Evolutionary conservation across 2,888 invertebrate species (phyloP).

Genomic region (Acrobasis suavella): DNA sequence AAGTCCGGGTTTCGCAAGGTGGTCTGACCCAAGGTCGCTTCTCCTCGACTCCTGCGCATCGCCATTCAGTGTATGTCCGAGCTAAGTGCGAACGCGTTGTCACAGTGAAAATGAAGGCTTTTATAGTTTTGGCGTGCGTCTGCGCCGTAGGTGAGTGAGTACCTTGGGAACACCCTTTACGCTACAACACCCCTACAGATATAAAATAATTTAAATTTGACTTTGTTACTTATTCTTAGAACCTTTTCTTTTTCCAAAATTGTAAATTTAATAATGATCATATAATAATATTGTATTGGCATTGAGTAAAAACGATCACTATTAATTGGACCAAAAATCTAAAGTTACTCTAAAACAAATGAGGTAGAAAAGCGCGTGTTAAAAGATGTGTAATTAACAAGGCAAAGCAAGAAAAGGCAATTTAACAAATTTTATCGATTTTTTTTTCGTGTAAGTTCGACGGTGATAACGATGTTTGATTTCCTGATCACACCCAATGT

Average conservation of each 20-base stretch:
- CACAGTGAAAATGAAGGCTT: constrained; percentile 58
- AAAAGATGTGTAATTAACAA: no score
- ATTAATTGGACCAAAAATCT: no score
- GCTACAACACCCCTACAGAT: background rate
- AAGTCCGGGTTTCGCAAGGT: constrained; percentile 61
- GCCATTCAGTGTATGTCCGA: constrained; percentile 57
- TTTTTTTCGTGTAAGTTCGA: background rate
- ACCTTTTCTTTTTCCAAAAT: no score
- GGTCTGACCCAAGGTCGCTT: constrained; percentile 67
- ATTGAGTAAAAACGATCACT: no score
- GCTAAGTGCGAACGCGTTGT: constrained; percentile 57
- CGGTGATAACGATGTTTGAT: background rate
- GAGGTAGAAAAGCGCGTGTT: no score
- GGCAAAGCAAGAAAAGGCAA: no score
- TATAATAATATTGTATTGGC: no score
- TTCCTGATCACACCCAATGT: background rate
- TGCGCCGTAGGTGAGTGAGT: constrained; percentile 73
- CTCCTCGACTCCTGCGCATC: constrained; percentile 43
- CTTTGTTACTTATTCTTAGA: no score
- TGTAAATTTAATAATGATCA: no score
- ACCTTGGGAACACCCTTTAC: background rate
- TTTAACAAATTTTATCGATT: background rate
- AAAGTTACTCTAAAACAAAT: no score
- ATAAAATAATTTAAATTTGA: background rate
- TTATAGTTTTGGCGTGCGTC: constrained; percentile 62